phyloP scores from a whole-genome alignment of 2,113 vertebrate genomes.

The Climacteris rufus region DNA sequence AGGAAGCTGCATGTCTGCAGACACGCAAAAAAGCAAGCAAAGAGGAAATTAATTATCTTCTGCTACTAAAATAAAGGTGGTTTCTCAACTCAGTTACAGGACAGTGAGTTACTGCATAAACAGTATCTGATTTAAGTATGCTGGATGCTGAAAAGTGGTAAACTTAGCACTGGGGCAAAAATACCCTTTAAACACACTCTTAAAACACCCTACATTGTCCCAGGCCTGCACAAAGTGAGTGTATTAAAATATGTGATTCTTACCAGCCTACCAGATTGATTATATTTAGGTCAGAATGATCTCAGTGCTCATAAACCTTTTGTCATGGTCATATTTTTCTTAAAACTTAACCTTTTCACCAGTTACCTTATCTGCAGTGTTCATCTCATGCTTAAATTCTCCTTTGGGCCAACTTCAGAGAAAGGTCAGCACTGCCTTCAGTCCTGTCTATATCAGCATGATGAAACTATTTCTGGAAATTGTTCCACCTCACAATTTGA shows the following conservation, averaged over 20 bases:
- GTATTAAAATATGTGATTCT: not conserved
- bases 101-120: not conserved
- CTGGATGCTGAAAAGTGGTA: not conserved
- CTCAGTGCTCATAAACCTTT: not conserved
- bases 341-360: not conserved
- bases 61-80: not conserved
- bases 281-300: not conserved
- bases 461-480: not conserved
- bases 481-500: not conserved
- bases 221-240: not conserved
- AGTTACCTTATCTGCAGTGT: not conserved
- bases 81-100: not conserved
- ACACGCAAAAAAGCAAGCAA: not conserved
- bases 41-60: not conserved
- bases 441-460: not conserved
- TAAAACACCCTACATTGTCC: not conserved
- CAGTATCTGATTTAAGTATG: not conserved
- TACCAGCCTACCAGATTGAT: not conserved
- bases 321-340: not conserved
- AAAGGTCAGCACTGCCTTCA: not conserved
- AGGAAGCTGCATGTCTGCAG: not conserved
- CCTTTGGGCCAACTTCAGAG: not conserved
- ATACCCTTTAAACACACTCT: not conserved
- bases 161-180: not conserved
- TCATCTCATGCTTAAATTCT: not conserved